Base-by-base conservation (phyloP, 1,140 invertebrate species). In the Penaeus japonicus region DNA sequence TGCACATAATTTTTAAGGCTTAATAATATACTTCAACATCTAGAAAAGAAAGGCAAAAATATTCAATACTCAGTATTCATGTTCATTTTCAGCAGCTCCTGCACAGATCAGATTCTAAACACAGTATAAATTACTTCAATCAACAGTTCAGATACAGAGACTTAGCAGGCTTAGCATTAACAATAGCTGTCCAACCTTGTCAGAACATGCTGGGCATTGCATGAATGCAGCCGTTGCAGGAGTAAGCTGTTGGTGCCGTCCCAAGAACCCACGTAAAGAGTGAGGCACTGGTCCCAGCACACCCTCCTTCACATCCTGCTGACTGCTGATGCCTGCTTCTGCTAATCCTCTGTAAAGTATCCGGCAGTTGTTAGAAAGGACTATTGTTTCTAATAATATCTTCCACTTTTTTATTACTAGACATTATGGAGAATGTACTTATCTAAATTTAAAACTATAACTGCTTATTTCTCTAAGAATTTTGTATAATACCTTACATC, bases 161-260 rank as follows among this genome's bases (percentile, higher is more conserved):
- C 47, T 47, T 4, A 47, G 10, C 12, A 7, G 39, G 4, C 39
- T 39, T 47, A 47, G 1, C 15, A 47, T 47, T 12, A 47, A 47
- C 15, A 7, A 47, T 18, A 73, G 10, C 3, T 20, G 39, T 53
- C 83, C 39, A 65, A 95, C 95, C 87, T 90, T 92, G 3, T 91
- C 91, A 0, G 97, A 98, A 92, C 98, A 99, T 0, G 98, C 98
- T 75, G 98, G 97, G 91, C 98, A 99, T 89, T 96, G 96, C 84
- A 95, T 94, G 94, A 98, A 99, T 90, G 96, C 95, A 78, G 95
- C 93, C 53, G 96, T 96, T 20, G 97, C 95, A 15, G 98, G 98
- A 89, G 96, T 91, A 22, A 98, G 94, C 73, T 96, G 96, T 87
- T 96, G 95, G 92, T 96, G 97, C 78, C 95, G 94, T 90, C 96